Conservation (phyloP, 2,113 vertebrate species). For the Poeciliopsis prolifica region DNA sequence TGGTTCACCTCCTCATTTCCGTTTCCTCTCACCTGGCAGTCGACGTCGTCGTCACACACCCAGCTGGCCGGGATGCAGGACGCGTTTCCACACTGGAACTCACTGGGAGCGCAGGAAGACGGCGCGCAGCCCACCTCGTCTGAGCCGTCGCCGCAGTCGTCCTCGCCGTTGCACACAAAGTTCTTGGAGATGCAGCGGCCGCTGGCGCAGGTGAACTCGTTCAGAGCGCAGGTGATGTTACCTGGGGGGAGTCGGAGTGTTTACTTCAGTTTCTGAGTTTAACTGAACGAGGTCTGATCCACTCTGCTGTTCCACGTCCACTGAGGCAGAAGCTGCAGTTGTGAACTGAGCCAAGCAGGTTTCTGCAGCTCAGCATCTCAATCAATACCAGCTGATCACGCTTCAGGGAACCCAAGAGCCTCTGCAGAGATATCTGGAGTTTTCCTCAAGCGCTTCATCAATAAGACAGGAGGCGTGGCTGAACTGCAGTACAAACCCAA, state of each 20-base stretch:
- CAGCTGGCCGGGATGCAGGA: conserved; percentile 91
- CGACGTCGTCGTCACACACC: conserved; percentile 94
- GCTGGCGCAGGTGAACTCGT: conserved; percentile 94
- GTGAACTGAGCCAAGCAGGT: background rate
- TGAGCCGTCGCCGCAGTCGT: conserved; percentile 93
- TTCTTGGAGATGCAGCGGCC: conserved; percentile 91
- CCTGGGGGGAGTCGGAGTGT: conserved; percentile 68
- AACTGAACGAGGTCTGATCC: too few relatives aligned
- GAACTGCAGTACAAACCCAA: too few relatives aligned
- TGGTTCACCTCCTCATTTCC: background rate
- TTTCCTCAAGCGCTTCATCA: background rate
- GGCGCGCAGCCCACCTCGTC: conserved; percentile 89
- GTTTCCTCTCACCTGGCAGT: conserved; percentile 81
- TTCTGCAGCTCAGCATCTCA: background rate
- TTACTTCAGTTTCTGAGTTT: too few relatives aligned
- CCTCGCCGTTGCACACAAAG: conserved; percentile 94
- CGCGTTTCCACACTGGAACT: conserved; percentile 91
- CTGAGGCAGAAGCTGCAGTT: background rate
- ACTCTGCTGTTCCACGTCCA: background rate
- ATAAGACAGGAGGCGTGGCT: background rate
- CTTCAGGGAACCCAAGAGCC: too few relatives aligned
- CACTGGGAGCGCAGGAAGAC: conserved; percentile 86
- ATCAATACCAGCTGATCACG: background rate
- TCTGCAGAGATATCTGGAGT: background rate
- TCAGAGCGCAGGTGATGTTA: conserved; percentile 89